Evolutionary conservation across 2,797 vertebrate species (phyloP).

Genomic region (Chelidonichthys spinosus): DNA sequence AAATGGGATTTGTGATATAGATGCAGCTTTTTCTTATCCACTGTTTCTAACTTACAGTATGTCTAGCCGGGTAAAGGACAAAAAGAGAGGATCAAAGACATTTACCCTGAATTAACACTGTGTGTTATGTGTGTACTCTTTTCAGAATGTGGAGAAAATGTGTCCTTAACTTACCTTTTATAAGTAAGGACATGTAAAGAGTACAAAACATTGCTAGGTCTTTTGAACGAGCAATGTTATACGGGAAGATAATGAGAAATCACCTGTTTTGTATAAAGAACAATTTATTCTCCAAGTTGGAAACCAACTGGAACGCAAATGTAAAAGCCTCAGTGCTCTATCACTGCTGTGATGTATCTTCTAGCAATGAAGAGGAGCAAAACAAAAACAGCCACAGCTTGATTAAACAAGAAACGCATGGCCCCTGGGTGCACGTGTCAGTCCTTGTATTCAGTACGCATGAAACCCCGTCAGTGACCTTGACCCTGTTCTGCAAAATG

Average conservation of each 20-base stretch:
- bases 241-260: neutral
- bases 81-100: conserved; percentile 32
- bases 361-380: conserved; percentile 3
- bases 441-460: conserved; percentile 6
- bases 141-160: conserved; percentile 5
- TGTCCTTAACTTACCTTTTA: conserved; percentile 28
- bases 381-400: conserved; percentile 14
- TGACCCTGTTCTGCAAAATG: conserved; percentile 21
- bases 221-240: conserved; percentile 1
- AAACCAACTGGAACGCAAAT: conserved; percentile 8
- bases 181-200: conserved; percentile 10
- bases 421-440: conserved; percentile 5
- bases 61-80: conserved; percentile 44
- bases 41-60: conserved; percentile 39
- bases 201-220: conserved; percentile 2
- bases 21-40: conserved; percentile 42
- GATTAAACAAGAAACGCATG: conserved; percentile 2
- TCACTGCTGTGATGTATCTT: conserved; percentile 21
- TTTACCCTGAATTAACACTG: conserved; percentile 22
- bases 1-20: conserved; percentile 58
- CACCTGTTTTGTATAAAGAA: neutral
- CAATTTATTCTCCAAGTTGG: neutral
- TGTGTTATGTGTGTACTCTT: conserved; percentile 9
- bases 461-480: conserved; percentile 31
- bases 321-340: neutral